Evolutionary conservation across 2,888 invertebrate species (phyloP), one percentile per base, ranked within the genome.

Genomic region (Asteroscopus sphinx): DNA sequence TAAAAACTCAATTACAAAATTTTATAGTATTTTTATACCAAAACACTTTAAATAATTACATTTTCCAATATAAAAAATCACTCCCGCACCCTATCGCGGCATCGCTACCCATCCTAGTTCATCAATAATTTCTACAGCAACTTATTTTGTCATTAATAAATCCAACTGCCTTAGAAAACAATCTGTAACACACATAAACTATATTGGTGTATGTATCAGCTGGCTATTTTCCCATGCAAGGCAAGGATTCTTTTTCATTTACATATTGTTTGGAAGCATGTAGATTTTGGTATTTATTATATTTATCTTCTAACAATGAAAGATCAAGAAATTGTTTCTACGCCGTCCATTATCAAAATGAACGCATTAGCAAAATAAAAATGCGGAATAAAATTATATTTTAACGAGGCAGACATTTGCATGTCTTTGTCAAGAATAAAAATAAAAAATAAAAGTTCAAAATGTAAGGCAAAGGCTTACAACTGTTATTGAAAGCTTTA

Each of bases 391-490:
- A 40, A 61, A 46, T 41, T 46, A 46, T 53, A 0, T 62, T 68
- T 33, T 47, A 64, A 68, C 42, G 53, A 69, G 39, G 32, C 42
- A 44, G 8, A 16, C 15, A 54, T 64, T 64, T 64, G 48, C 36
- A 45, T 55, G 25, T 45, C 12, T 12, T 16, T 17, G 5, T 35
- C 32, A 48, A 44, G 45, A 63, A 55, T 32, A 40, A 46, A 13
- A 4, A 25, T 44, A 33, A 47, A 42, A 42, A 62, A 48, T 17
- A 30, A 44, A 62, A 45, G 5, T 45, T 39, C 8, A 12, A 35
- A 61, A 33, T 37, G n/a, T n/a, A n/a, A n/a, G n/a, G 8, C 35
- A 44, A 25, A 8, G 33, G 32, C 11, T 25, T 45, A 11, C 17
- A 40, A 42, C 1, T 4, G n/a, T 11, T 53, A 3, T 7, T 7